A percentile compares a stretch with the other conserved stretches of the same genome.
phyloP scores from a whole-genome alignment of 2,113 vertebrate genomes.

The Tricholaema leucomelas region DNA sequence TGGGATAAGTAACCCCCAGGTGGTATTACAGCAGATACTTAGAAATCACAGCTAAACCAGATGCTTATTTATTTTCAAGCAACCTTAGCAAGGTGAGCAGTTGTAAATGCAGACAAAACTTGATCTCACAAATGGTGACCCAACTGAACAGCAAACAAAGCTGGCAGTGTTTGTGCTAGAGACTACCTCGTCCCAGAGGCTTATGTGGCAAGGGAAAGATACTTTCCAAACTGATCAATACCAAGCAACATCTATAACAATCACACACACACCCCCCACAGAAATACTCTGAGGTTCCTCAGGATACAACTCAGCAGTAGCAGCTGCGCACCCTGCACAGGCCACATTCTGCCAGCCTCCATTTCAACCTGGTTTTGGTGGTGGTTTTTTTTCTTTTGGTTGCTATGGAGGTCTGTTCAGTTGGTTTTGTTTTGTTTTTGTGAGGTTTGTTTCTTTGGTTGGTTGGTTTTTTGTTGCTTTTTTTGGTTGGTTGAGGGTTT shows the following conservation, averaged over 20 bases:
- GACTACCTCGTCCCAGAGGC: not conserved
- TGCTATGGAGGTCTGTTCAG: not conserved
- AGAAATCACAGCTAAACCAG: conserved; percentile 7
- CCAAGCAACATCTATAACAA: not conserved
- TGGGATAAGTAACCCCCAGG: conserved; percentile 27
- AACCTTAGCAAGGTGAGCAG: not conserved
- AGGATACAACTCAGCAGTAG: not conserved
- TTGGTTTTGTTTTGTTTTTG: too few relatives aligned
- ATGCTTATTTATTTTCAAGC: not conserved
- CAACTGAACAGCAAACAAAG: not conserved
- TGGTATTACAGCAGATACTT: not conserved
- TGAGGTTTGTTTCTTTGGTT: not conserved
- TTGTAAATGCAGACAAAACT: not conserved
- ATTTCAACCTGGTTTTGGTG: not conserved
- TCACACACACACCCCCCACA: not conserved
- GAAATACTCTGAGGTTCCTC: not conserved
- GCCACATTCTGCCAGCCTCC: not conserved
- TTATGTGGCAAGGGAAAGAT: not conserved
- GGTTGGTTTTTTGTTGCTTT: too few relatives aligned
- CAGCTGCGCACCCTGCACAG: not conserved
- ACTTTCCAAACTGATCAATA: not conserved
- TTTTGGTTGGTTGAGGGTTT: too few relatives aligned
- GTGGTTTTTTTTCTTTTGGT: too few relatives aligned
- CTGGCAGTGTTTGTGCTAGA: not conserved
- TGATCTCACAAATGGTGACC: not conserved